Evolutionary conservation across 2,888 invertebrate genomes (phyloP).

Genomic region (Phyllotreta cruciferae): DNA sequence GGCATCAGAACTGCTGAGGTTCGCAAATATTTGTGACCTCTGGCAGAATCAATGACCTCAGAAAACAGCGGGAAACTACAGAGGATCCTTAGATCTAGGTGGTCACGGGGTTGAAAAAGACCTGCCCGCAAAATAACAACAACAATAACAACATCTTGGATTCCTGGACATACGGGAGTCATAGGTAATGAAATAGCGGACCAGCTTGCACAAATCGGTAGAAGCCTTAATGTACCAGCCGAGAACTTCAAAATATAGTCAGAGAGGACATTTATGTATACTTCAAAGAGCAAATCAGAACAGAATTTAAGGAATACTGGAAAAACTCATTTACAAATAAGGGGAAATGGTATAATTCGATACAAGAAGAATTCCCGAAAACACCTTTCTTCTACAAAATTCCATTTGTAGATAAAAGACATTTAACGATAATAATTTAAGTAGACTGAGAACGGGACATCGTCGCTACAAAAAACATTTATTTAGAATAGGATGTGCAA

Average conservation of each 20-base stretch:
- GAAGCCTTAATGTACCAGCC: slow-evolving; percentile 5
- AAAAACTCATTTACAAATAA: not conserved
- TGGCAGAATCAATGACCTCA: too few relatives aligned
- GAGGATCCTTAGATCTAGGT: too few relatives aligned
- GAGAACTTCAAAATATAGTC: not conserved
- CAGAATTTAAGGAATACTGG: not conserved
- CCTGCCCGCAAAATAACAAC: too few relatives aligned
- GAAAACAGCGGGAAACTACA: too few relatives aligned
- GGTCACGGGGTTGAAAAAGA: too few relatives aligned
- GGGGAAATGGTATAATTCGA: not conserved
- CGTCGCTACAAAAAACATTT: not conserved
- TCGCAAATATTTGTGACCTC: too few relatives aligned
- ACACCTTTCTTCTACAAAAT: not conserved
- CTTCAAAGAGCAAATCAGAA: not conserved
- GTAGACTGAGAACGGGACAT: not conserved
- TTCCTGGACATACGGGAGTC: slow-evolving; percentile 14
- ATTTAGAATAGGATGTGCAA: too few relatives aligned
- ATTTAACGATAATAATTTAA: not conserved
- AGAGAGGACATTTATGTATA: not conserved
- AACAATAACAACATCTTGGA: too few relatives aligned
- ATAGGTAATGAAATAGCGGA: slow-evolving; percentile 14
- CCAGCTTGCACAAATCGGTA: slow-evolving; percentile 14
- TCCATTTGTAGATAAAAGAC: not conserved
- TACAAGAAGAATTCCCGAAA: slow-evolving; percentile 4
- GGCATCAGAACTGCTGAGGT: too few relatives aligned